Base-by-base conservation (phyloP, 1,140 invertebrate species). In the Microplitis demolitor region DNA sequence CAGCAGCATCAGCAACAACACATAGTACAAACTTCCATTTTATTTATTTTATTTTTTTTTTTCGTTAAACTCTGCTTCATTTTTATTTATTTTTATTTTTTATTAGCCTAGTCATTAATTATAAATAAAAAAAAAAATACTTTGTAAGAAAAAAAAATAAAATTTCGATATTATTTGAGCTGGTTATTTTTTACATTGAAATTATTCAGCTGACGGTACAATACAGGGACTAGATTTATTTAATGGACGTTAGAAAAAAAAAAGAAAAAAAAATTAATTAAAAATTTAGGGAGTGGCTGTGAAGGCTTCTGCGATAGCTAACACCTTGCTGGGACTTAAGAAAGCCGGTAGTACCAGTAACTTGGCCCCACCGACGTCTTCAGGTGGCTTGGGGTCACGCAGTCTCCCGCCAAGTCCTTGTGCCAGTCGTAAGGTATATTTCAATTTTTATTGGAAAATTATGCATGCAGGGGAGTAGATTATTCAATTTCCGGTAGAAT, bases 341-440 rank as follows among this genome's bases (percentile, higher is more conserved):
- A 88, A 90, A 83, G 89, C 87, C 75, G 90, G 90, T 76, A 91
- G 90, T 78, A 90, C 89, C 66, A 89, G 89, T 82, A 90, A 88
- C 78, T 83, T 91, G 77, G 87, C 90, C 85, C 88, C 90, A 85
- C 83, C 88, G 87, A 79, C 86, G 86, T 77, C 85, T 82, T 79
- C 88, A 85, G 79, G 85, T 85, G 77, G 85, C 79, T 80, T 85
- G 78, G 85, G 86, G 79, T 93, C 92, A 66, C 88, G 91, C 82
- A 94, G 93, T 82, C 88, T 95, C 78, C 93, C 93, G 72, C 93
- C 92, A 72, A 94, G 93, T 77, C 93, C 93, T 80, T 93, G 93
- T 78, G 89, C 90, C 78, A 88, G 88, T 75, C 86, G 90, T 80
- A 91, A 91, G 88, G 90, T 89, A 88, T 79, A 84, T 82, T 45